Conservation (phyloP, 2,797 vertebrate species). For the Nothura maculosa region DNA sequence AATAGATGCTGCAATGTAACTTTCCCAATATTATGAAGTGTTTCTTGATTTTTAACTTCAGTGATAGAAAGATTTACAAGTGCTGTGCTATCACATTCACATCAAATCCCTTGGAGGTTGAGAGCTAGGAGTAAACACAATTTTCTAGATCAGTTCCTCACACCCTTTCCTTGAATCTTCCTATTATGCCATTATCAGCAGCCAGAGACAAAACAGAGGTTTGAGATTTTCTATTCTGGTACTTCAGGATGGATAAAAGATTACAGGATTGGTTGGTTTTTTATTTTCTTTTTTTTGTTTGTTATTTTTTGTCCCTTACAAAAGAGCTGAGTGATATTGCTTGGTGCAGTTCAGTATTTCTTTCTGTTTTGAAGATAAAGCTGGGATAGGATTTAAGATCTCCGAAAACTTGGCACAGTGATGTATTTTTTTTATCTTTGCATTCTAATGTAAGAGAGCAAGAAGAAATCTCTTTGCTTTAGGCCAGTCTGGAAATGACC, state of each 20-base stretch:
- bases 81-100: neutral
- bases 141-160: neutral
- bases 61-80: neutral
- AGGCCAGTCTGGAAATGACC: neutral
- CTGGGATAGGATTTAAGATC: neutral
- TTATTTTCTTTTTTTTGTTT: neutral
- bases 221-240: neutral
- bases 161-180: neutral
- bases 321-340: accelerated
- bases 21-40: neutral
- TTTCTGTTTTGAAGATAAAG: neutral
- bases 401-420: neutral
- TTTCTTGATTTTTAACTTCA: neutral
- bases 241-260: neutral
- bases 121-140: neutral
- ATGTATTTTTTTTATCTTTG: neutral
- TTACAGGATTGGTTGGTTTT: neutral
- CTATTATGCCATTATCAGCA: neutral
- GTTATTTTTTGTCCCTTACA: neutral
- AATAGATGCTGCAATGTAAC: neutral
- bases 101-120: neutral
- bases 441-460: neutral
- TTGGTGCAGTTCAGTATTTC: neutral
- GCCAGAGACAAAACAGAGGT: neutral
- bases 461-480: slow-evolving; percentile 12